phyloP scores from a whole-genome alignment of 2,888 invertebrate species.

The Watsonalla cultraria region DNA sequence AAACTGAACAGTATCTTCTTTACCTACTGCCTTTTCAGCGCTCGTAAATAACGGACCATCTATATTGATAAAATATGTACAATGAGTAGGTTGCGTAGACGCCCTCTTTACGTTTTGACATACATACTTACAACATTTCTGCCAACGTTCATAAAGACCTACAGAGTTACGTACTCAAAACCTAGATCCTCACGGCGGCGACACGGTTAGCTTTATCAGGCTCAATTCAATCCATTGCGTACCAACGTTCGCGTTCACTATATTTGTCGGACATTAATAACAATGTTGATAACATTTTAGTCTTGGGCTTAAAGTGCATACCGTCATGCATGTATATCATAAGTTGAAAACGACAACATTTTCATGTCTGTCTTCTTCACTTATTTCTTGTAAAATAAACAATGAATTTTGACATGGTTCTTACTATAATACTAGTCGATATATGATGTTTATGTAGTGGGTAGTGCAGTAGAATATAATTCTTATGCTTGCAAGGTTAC shows the following conservation, averaged over 20 bases:
- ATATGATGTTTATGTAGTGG: no score
- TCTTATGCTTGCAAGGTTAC: no score
- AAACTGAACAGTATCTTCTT: no score
- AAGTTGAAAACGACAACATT: conserved; percentile 3
- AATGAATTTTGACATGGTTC: no score
- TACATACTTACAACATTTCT: conserved; percentile 38
- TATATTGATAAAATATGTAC: conserved; percentile 13
- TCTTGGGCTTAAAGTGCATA: background rate
- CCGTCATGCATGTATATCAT: background rate
- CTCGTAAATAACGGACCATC: conserved; percentile 1
- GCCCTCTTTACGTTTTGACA: conserved; percentile 56
- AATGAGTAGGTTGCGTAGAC: conserved; percentile 34
- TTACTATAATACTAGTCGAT: no score
- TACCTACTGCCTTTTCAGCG: conserved; percentile 1
- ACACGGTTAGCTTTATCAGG: conserved; percentile 67
- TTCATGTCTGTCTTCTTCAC: no score
- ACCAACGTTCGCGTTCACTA: conserved; percentile 1
- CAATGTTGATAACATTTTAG: background rate
- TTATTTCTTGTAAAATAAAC: no score
- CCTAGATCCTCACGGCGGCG: conserved; percentile 61
- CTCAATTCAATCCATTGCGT: conserved; percentile 40
- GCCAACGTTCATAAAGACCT: conserved; percentile 48
- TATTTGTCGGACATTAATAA: background rate
- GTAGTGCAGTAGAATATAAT: no score
- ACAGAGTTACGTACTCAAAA: conserved; percentile 61